Evolutionary conservation across 2,888 invertebrate genomes (phyloP).

Genomic region (Belgica antarctica): DNA sequence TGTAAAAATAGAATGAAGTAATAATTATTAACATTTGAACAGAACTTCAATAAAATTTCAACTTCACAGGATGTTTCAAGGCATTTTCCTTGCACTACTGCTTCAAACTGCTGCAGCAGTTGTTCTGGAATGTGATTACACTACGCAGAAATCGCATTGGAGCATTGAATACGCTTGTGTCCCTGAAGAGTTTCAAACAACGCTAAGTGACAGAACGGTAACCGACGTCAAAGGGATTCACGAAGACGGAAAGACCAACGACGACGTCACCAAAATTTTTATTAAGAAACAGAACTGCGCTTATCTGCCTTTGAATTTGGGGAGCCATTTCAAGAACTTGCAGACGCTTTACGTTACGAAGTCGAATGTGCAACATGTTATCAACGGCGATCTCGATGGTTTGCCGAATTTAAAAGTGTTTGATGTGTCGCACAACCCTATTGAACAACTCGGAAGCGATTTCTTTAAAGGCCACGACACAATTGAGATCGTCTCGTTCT

Average conservation of each 20-base stretch:
- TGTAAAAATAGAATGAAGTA: no score
- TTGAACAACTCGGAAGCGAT: background rate
- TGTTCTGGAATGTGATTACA: background rate
- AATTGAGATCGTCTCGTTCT: background rate
- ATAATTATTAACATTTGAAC: no score
- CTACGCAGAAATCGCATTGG: background rate
- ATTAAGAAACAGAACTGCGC: background rate
- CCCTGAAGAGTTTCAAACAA: background rate
- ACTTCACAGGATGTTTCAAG: no score
- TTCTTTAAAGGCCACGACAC: slow-evolving; percentile 4
- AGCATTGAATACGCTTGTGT: background rate
- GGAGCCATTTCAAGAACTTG: background rate
- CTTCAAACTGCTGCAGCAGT: no score
- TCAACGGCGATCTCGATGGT: slow-evolving; percentile 5
- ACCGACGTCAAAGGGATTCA: background rate
- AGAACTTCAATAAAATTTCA: no score
- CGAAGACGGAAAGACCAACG: background rate
- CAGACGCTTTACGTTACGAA: background rate
- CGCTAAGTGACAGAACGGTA: background rate
- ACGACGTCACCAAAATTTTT: background rate
- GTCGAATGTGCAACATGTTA: slow-evolving; percentile 6
- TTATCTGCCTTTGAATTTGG: background rate
- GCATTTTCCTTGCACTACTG: no score
- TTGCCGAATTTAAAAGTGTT: background rate
- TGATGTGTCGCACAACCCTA: slow-evolving; percentile 1